Evolutionary conservation across 2,797 vertebrate genomes (phyloP).

Genomic region (Allobates femoralis): DNA sequence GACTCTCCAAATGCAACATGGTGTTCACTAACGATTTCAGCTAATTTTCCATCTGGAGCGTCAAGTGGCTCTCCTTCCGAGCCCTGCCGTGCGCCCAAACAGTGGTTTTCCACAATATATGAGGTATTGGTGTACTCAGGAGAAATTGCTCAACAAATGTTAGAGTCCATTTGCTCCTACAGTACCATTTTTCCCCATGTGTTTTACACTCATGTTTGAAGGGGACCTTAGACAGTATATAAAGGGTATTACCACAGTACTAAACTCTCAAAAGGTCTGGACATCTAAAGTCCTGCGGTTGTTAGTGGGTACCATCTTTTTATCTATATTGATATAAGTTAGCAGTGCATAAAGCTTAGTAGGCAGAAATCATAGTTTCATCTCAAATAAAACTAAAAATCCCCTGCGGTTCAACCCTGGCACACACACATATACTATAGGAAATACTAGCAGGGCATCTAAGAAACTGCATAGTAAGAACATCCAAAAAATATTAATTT

Average conservation of each 20-base stretch:
- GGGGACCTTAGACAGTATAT: background rate
- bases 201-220: too few species aligned
- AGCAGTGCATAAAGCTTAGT: constrained; percentile 8
- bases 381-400: constrained; percentile 30
- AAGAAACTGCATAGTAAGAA: constrained; percentile 37
- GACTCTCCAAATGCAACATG: too few species aligned
- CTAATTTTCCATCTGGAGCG: too few species aligned
- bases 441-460: constrained; percentile 31
- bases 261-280: background rate
- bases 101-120: too few species aligned
- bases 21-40: too few species aligned
- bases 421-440: constrained; percentile 46
- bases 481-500: constrained; percentile 49
- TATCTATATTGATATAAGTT: constrained; percentile 1
- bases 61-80: too few species aligned
- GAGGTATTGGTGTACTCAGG: too few species aligned
- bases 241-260: background rate
- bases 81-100: too few species aligned
- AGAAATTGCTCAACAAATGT: too few species aligned
- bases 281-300: background rate
- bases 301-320: background rate
- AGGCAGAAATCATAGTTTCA: constrained; percentile 17
- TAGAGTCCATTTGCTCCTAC: too few species aligned
- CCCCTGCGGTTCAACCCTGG: constrained; percentile 34
- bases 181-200: too few species aligned